Evolutionary conservation across 37 sponge, comb jelly and placozoan species (phyloP), one percentile per base, ranked within the genome.

Genomic region (Axinella damicornis): DNA sequence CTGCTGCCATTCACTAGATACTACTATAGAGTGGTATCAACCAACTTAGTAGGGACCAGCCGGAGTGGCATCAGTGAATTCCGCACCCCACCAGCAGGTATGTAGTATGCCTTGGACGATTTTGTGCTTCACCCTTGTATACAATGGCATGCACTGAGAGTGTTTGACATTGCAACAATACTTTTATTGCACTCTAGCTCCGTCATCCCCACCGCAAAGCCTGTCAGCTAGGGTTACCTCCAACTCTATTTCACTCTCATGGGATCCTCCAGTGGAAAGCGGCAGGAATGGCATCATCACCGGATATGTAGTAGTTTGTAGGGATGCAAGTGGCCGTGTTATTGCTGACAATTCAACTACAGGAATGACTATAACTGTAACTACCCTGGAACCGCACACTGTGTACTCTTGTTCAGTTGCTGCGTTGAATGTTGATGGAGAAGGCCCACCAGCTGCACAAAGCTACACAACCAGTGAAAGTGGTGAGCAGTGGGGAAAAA

Each of bases 1-100:
- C 53, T 78, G 66, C 19, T 39, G 63, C 79, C 79, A 20, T 78
- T 60, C 61, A 34, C 61, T 34, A 40, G 5, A 16, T 78, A 78
- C 79, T 63, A 78, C 36, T 78, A 64, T 53, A 78, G 66, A 38
- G 21, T 78, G 22, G 62, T 65, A 41, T 40, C 79, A n/a, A 63
- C 27, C 52, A 78, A 78, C 27, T 73, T 56, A 22, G 41, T 73
- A 24, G 25, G n/a, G 11, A 22, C 74, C 21, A 39, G 56, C 11
- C 11, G 21, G 56, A 73, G 30, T 46, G 24, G 27, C 18, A 39
- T 53, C n/a, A 24, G 53, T n/a, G 53, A 54, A 14, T 73, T 73
- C 55, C 54, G 21, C 41, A 73, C 74, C 27, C n/a, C 56, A 53
- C 56, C 41, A 73, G 74, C 56, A 53, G 74, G 74, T 73, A 73